Evolutionary conservation across 2,888 invertebrate species (phyloP).

Genomic region (Diadromus collaris): DNA sequence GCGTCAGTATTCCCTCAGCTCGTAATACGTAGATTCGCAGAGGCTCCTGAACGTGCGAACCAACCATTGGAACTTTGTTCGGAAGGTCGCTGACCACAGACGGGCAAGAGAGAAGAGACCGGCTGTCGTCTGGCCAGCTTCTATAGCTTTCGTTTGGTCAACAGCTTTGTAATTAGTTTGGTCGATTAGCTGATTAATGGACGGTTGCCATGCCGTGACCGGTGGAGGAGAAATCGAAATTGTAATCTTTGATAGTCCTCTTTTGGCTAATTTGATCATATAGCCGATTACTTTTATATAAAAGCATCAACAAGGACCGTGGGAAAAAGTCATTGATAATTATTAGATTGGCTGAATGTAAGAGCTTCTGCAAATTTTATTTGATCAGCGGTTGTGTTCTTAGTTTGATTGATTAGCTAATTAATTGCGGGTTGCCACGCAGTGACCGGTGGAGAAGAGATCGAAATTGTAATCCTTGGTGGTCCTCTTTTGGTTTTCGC

Average conservation of each 20-base stretch:
- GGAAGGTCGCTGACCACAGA: slow-evolving; percentile 28
- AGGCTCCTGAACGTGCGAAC: background rate
- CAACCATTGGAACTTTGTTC: slow-evolving; percentile 40
- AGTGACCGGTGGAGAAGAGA: too few species aligned
- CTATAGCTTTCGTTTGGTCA: slow-evolving; percentile 24
- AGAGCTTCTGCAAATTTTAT: slow-evolving; percentile 26
- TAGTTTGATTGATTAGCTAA: slow-evolving; percentile 31
- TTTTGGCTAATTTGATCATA: too few species aligned
- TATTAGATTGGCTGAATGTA: too few species aligned
- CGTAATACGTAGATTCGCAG: background rate
- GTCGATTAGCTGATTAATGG: slow-evolving; percentile 25
- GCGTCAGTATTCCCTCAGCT: slow-evolving; percentile 16
- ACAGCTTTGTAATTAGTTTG: slow-evolving; percentile 35
- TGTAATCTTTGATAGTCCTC: too few species aligned
- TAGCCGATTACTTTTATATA: too few species aligned
- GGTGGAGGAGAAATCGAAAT: too few species aligned
- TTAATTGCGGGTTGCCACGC: background rate
- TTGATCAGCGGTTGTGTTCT: slow-evolving; percentile 27
- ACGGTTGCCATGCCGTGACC: background rate
- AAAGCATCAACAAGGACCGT: too few species aligned
- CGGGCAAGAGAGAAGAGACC: background rate
- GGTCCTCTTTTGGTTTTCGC: too few species aligned
- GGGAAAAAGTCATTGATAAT: too few species aligned
- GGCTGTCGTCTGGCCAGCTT: slow-evolving; percentile 4
- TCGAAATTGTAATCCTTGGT: too few species aligned